Base-by-base conservation (phyloP, 2,113 vertebrate species). In the Natator depressus region DNA sequence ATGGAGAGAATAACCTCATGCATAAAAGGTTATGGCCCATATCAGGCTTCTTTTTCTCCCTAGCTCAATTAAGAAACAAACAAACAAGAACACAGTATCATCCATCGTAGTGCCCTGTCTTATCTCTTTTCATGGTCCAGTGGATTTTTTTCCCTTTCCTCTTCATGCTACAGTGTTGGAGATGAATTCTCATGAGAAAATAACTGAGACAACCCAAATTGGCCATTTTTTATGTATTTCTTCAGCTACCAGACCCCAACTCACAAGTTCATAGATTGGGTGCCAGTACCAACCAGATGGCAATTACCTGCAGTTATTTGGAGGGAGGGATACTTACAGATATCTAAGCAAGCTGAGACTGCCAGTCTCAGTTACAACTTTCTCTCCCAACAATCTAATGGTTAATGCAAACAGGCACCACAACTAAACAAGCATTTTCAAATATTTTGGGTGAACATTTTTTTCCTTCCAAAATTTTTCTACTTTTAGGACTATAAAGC, bases 1-100 rank as follows among this genome's bases (percentile, higher is more conserved):
- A 47, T 53, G 79, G 87, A 82, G 53, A 89, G 25, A 59, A 89
- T 12, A 20, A 81, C 80, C 51, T 54, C 51, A 17, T 19, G 17
- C 57, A 80, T 38, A 27, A 25, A 92, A 38, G 92, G 57, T 53
- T 79, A 35, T 49, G 59, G 54, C 69, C 46, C 76, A 6, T 8
- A 29, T 87, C 82, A 84, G 76, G 62, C n/a, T 83, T 59, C 50
- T 81, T 62, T 31, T 95, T 79, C 89, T 84, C 47, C 47, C 55
- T 38, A 91, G 89, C 75, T 53, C n/a, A 13, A 19, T 27, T 62
- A 20, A 91, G 65, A 80, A 12, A n/a, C 65, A 72, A 72, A 72
- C 16, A 38, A 72, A 72, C n/a, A 1, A 94, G 11, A 22, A 9
- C 83, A 65, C 10, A 3, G 35, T 95, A 84, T 0, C 47, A 13